Percentiles rank a stretch among this genome's conserved stretches.
phyloP scores from a whole-genome alignment of 2,888 invertebrate genomes.

The Spilarctia lutea region DNA sequence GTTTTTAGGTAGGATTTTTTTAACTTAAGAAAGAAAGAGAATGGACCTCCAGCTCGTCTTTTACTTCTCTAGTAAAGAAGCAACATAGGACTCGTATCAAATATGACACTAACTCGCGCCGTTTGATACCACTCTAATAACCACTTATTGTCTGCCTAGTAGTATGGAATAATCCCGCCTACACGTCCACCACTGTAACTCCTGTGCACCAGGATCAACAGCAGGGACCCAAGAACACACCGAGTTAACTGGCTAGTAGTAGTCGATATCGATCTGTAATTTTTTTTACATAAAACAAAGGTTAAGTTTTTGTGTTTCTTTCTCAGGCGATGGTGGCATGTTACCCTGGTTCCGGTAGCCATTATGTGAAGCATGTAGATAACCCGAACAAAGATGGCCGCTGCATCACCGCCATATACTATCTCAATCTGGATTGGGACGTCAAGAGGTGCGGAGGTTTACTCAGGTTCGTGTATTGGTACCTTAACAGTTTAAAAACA shows the following conservation, averaged over 20 bases:
- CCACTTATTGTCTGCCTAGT: not conserved
- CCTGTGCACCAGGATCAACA: no score
- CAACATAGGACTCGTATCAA: not conserved
- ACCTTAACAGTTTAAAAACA: not conserved
- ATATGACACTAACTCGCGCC: not conserved
- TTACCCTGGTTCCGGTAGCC: slow-evolving; percentile 97
- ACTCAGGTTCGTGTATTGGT: slow-evolving; percentile 87
- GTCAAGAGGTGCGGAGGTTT: slow-evolving; percentile 94
- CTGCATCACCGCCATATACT: slow-evolving; percentile 99
- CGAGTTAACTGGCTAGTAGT: not conserved
- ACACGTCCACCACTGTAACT: no score
- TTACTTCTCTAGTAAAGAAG: not conserved
- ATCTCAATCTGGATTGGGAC: slow-evolving; percentile 98
- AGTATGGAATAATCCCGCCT: no score
- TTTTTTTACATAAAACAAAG: not conserved
- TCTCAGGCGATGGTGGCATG: slow-evolving; percentile 99
- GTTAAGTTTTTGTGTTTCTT: not conserved
- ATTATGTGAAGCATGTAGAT: slow-evolving; percentile 99
- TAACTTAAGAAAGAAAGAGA: no score
- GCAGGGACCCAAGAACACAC: no score
- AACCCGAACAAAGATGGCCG: slow-evolving; percentile 99
- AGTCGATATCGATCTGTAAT: not conserved
- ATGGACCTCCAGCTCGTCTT: not conserved
- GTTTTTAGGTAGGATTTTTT: no score
- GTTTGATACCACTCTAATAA: not conserved